Conservation (phyloP, 1,140 invertebrate species). For the Zaprionus capensis region DNA sequence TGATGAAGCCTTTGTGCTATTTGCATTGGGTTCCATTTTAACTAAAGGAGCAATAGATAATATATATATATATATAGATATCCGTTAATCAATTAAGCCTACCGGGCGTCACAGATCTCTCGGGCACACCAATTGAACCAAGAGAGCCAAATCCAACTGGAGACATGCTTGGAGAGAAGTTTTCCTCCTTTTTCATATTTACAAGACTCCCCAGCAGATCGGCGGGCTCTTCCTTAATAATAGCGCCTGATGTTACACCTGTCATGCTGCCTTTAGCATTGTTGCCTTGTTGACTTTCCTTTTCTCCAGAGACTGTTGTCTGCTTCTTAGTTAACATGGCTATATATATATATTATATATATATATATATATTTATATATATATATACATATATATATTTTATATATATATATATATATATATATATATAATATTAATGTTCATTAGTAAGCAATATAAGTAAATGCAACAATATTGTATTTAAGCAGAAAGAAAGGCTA, state of each 20-base stretch:
- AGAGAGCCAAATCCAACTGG: constrained; percentile 75
- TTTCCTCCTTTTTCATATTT: constrained; percentile 77
- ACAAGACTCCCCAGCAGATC: constrained; percentile 60
- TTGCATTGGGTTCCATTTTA: constrained; percentile 55
- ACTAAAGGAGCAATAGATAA: constrained; percentile 37
- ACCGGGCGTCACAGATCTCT: constrained; percentile 50
- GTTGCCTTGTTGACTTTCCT: constrained; percentile 25
- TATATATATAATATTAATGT: neutral
- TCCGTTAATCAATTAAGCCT: constrained; percentile 2
- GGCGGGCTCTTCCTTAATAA: constrained; percentile 66
- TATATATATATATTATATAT: neutral
- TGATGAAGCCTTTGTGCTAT: constrained; percentile 44
- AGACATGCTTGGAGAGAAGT: constrained; percentile 69
- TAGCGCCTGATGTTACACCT: neutral
- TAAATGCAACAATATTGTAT: too few species aligned
- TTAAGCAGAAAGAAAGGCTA: too few species aligned
- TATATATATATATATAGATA: too few species aligned
- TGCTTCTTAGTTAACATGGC: neutral
- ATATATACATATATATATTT: neutral
- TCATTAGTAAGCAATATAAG: too few species aligned
- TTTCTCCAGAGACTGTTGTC: constrained; percentile 9
- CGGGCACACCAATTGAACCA: constrained; percentile 54
- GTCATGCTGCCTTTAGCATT: neutral
- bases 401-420: neutral
- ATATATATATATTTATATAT: neutral